Evolutionary conservation across 2,113 vertebrate species (phyloP), one percentile per base, ranked within the genome.

Genomic region (Rhegmatorhina hoffmannsi): DNA sequence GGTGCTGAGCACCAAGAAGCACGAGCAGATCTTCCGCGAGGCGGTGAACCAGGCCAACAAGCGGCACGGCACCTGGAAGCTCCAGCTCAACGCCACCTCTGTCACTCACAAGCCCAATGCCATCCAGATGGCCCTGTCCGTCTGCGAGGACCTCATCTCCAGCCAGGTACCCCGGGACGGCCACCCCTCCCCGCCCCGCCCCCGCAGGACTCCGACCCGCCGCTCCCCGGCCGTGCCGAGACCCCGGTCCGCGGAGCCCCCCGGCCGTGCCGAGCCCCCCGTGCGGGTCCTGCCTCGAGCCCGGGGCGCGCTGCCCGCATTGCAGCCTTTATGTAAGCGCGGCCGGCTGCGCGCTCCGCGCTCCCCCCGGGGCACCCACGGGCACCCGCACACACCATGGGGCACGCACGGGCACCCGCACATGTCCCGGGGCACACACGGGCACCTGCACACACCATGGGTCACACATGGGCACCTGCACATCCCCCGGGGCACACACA

Each of bases 121-220:
- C 96, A 99, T 99, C 97, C 99, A 99, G 98, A 99, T 99, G 99
- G 99, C 99, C 31, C 98, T 99, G 94, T 99, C 99, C 25, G 99
- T 99, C 86, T 99, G 99, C 85, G 99, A 99, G 97, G 99, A 99
- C 96, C 99, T 99, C 97, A 99, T 99, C 98, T 99, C 99, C 95
- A 98, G 99, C 98, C 99, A 99, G 99, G 99, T 99, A 97, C 95
- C 59, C 63, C 44, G 47, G 70, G 38, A 46, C 78, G 67, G 38
- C 21, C 5, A 5, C 18, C 29, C 10, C 43, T 38, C 43, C 31
- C 49, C 17, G 5, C n/a, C 56, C 44, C 44, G 8, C 5, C 11
- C 55, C 11, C 34, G 36, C 26, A 13, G 36, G 46, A 36, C 10
- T 13, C 49, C 20, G 64, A 76, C 43, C 40, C n/a, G 6, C 46